Percentiles rank a stretch among this genome's conserved stretches.
Conservation (phyloP, 2,888 invertebrate species). For the Seladonia tumulorum region DNA sequence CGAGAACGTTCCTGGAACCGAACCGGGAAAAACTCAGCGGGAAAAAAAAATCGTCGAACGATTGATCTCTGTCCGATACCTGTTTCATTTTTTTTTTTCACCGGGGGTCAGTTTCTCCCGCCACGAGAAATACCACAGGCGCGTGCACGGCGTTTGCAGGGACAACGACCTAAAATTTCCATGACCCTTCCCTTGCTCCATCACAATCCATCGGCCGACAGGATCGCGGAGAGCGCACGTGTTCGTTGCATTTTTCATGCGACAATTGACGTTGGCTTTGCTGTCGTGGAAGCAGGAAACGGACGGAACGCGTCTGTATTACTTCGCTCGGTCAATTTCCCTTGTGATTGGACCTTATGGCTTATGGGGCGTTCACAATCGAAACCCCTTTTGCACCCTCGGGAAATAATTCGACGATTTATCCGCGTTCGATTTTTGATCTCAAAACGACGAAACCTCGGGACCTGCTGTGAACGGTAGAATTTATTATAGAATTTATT, state of each 20-base stretch:
- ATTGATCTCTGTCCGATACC: conserved; percentile 14
- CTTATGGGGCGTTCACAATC: conserved; percentile 30
- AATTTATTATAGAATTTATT: too few species aligned
- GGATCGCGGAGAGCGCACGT: conserved; percentile 26
- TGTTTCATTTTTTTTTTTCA: too few species aligned
- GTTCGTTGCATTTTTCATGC: conserved; percentile 60
- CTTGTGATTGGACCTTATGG: neutral
- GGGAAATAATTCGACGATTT: neutral
- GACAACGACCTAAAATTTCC: conserved; percentile 41
- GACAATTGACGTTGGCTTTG: conserved; percentile 53
- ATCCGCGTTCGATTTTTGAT: neutral
- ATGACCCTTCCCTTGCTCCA: conserved; percentile 19
- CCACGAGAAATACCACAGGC: neutral
- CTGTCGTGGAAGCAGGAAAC: conserved; percentile 30
- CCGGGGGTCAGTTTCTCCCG: neutral
- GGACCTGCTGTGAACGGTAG: too few species aligned
- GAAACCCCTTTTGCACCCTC: neutral
- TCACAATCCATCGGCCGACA: conserved; percentile 14
- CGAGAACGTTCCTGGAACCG: neutral
- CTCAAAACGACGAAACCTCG: too few species aligned
- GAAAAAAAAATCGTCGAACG: conserved; percentile 9
- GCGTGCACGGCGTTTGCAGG: conserved; percentile 8
- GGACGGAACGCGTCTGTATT: neutral
- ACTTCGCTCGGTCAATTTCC: conserved; percentile 28
- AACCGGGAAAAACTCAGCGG: conserved; percentile 6